These are phyloP conservation scores for Mimas tiliae DNA, from an alignment of 2,888 invertebrate genomes.

Conservation along the genomic window DNA sequence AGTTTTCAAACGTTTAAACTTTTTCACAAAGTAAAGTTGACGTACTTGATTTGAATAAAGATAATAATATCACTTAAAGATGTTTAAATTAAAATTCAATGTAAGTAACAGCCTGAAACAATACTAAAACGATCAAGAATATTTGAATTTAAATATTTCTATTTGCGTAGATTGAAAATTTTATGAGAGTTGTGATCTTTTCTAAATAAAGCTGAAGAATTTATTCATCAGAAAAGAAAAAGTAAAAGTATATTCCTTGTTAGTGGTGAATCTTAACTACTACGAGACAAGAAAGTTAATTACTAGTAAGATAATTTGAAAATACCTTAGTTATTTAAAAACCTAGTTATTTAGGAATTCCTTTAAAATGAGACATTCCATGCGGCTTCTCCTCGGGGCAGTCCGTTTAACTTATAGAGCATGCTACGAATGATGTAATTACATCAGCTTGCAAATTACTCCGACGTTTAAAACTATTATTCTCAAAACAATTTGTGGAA, in stretches of 20 bases:
- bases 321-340: neutral
- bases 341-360: neutral
- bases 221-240: neutral
- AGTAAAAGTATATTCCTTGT: neutral
- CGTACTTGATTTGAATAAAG: conserved; percentile 24
- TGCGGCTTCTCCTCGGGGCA: conserved; percentile 13
- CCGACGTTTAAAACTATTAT: conserved; percentile 20
- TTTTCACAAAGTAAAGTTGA: conserved; percentile 30
- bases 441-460: conserved; percentile 13
- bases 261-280: neutral
- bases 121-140: conserved; percentile 14
- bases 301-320: neutral
- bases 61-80: conserved; percentile 19
- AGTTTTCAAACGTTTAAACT: conserved; percentile 54
- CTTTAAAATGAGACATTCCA: conserved; percentile 9
- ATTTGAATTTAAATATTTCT: neutral
- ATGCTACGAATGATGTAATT: conserved; percentile 16
- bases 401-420: conserved; percentile 17
- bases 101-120: conserved; percentile 18
- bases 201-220: conserved; percentile 2
- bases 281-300: neutral
- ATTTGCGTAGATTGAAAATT: conserved; percentile 2
- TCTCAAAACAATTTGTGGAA: conserved; percentile 20
- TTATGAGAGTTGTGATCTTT: conserved; percentile 6
- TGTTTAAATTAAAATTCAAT: conserved; percentile 24